phyloP scores from a whole-genome alignment of 2,797 vertebrate species.

The Lepus oiostolus region DNA sequence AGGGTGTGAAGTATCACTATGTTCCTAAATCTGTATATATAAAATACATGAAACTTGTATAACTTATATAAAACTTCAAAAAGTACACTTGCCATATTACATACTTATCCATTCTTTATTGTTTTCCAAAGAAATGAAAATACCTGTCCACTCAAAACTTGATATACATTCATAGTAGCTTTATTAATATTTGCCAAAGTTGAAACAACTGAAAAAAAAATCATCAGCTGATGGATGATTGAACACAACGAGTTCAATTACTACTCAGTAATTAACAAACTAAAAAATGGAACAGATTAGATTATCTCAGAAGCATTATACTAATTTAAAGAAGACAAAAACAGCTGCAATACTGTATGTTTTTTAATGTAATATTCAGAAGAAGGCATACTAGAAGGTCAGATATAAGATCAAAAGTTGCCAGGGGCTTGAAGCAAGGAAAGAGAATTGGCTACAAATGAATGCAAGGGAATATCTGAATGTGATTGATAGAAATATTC shows the following conservation, averaged over 20 bases:
- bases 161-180: not conserved
- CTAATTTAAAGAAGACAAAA: constrained; percentile 27
- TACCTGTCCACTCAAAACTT: not conserved
- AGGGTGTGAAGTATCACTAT: too few species aligned
- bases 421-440: not conserved
- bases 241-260: not conserved
- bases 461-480: not conserved
- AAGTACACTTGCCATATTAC: not conserved
- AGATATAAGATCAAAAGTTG: not conserved
- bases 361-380: not conserved
- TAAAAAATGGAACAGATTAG: not conserved
- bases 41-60: too few species aligned
- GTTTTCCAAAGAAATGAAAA: constrained; percentile 21
- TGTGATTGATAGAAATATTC: not conserved
- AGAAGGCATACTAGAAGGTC: not conserved
- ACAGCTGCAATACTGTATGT: not conserved
- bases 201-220: constrained; percentile 19
- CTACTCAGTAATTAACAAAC: not conserved
- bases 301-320: not conserved
- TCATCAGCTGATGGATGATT: not conserved
- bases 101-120: not conserved
- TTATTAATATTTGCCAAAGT: not conserved
- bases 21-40: too few species aligned
- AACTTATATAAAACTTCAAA: too few species aligned
- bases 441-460: not conserved